These are phyloP conservation scores for Rhopalosiphum maidis DNA, from an alignment of 1,140 invertebrate genomes.

Conservation along the genomic window DNA sequence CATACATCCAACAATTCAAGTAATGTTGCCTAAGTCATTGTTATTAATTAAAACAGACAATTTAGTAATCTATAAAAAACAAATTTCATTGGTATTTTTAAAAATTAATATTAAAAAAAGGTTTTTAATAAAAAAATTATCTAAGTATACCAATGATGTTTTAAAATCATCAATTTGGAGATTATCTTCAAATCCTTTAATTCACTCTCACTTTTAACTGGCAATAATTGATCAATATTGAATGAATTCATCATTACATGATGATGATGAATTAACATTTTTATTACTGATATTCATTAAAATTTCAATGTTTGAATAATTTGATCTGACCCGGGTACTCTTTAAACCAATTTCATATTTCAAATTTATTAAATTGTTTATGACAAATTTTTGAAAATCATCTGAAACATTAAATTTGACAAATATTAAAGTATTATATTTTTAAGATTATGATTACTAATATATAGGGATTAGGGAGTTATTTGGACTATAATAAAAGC, in stretches of 20 bases:
- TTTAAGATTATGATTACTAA: not conserved
- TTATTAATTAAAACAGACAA: not conserved
- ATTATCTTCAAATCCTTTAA: not conserved
- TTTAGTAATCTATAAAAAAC: not conserved
- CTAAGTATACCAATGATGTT: not conserved
- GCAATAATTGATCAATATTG: not conserved
- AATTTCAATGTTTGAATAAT: not conserved
- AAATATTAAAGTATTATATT: not conserved
- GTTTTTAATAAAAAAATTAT: not conserved
- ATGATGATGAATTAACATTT: not conserved
- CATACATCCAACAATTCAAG: not conserved
- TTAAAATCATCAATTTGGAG: not conserved
- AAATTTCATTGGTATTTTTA: not conserved
- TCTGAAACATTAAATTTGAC: not conserved
- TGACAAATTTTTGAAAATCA: conserved; percentile 5
- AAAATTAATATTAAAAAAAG: not conserved
- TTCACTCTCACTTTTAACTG: not conserved
- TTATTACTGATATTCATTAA: not conserved
- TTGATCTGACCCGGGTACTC: not conserved
- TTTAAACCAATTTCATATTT: not conserved
- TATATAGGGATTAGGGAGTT: not conserved
- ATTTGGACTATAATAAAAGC: too few relatives aligned
- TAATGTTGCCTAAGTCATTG: not conserved
- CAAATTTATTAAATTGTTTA: not conserved
- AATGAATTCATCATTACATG: not conserved